A percentile compares a stretch with the other conserved stretches of the same genome.
Conservation (phyloP, 2,113 vertebrate species). For the Nycticryphes semicollaris region DNA sequence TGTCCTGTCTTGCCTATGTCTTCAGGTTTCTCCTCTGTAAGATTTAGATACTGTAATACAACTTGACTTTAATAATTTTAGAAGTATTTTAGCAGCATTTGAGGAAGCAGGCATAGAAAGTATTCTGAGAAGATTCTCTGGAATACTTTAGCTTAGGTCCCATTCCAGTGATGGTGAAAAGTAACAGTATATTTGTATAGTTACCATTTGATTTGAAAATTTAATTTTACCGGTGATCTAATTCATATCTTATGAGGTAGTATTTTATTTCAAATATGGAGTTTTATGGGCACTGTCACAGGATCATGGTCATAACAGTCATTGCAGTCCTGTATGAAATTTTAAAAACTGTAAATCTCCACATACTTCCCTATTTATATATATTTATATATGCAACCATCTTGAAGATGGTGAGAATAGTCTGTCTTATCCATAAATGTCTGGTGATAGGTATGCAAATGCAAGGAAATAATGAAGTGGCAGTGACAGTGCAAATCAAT, state of each 20-base stretch:
- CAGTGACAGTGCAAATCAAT: not conserved
- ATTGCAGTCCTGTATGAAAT: not conserved
- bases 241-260: not conserved
- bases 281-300: not conserved
- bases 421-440: not conserved
- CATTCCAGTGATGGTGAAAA: not conserved
- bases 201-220: not conserved
- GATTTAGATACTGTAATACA: not conserved
- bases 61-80: not conserved
- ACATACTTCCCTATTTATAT: not conserved
- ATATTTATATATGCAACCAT: not conserved
- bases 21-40: not conserved
- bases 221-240: not conserved
- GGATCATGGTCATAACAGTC: not conserved
- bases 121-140: not conserved
- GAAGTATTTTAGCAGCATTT: not conserved
- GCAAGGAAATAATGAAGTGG: not conserved
- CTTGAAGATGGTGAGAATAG: not conserved
- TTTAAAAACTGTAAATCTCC: rapidly evolving
- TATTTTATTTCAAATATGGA: not conserved
- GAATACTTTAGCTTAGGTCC: not conserved
- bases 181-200: not conserved
- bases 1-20: not conserved
- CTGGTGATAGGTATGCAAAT: not conserved
- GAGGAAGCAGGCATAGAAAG: not conserved